Evolutionary conservation across 2,113 vertebrate species (phyloP).

Genomic region (Ariopsis seemanni): DNA sequence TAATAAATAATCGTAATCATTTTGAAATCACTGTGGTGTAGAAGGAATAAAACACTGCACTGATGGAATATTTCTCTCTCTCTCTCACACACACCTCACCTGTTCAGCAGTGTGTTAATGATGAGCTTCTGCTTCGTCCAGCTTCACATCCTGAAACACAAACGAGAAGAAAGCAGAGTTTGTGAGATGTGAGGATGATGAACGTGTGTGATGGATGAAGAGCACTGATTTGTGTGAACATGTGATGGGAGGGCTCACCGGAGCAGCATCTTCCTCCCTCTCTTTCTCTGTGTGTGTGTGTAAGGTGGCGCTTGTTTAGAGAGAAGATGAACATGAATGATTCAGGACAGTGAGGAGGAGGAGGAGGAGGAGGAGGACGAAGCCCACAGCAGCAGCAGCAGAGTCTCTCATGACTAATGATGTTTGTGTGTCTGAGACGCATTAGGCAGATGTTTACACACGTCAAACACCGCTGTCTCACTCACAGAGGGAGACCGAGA

Average conservation of each 20-base stretch:
- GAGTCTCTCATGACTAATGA: constrained; percentile 53
- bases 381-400: constrained; percentile 28
- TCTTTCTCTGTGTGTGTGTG: neutral
- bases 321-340: constrained; percentile 51
- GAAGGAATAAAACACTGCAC: neutral
- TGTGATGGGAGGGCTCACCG: neutral
- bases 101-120: constrained; percentile 41
- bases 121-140: constrained; percentile 11
- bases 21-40: neutral
- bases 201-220: neutral
- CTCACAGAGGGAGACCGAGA: neutral
- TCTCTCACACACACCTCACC: constrained; percentile 44
- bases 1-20: neutral
- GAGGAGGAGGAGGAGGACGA: constrained; percentile 34
- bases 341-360: constrained; percentile 32
- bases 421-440: constrained; percentile 53
- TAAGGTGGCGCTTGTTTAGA: constrained; percentile 17
- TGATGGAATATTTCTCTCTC: neutral
- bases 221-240: neutral
- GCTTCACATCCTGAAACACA: constrained; percentile 50
- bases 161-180: neutral
- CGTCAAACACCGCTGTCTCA: constrained; percentile 14
- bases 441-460: constrained; percentile 59
- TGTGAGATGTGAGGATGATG: neutral
- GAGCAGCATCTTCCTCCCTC: neutral